phyloP scores from a whole-genome alignment of 2,113 vertebrate genomes.

The Leucopsar rothschildi region DNA sequence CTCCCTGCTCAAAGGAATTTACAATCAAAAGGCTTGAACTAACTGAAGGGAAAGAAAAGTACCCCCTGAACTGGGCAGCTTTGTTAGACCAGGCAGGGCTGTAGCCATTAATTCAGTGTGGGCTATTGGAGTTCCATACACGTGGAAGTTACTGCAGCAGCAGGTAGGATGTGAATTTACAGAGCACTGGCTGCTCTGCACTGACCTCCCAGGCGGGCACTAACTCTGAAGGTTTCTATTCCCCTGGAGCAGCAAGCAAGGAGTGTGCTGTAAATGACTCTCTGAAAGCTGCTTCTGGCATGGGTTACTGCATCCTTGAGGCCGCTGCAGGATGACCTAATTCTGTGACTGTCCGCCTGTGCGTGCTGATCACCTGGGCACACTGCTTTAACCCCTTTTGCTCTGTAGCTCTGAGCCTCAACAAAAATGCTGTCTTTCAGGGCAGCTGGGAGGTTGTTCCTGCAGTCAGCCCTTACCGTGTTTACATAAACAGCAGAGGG shows the following conservation, averaged over 20 bases:
- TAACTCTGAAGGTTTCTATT: neutral
- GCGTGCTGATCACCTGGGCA: neutral
- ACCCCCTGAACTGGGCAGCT: neutral
- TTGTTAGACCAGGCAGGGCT: neutral
- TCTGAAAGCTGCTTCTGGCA: neutral
- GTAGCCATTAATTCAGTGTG: neutral
- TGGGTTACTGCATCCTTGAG: neutral
- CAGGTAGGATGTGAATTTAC: neutral
- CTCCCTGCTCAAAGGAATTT: neutral
- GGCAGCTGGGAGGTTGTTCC: neutral
- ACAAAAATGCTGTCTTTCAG: neutral
- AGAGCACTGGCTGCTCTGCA: neutral
- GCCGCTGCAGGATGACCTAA: neutral
- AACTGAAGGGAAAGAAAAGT: neutral
- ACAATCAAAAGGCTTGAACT: neutral
- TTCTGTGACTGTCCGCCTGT: neutral
- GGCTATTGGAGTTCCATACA: neutral
- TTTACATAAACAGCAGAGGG: neutral
- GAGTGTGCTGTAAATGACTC: neutral
- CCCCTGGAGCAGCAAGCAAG: neutral
- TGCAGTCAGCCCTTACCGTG: neutral
- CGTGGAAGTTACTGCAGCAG: neutral
- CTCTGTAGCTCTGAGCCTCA: neutral
- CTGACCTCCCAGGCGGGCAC: neutral
- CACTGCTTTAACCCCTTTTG: rapidly evolving